These are phyloP conservation scores for Horisme vitalbata DNA, from an alignment of 2,888 invertebrate species.

Conservation along the genomic window DNA sequence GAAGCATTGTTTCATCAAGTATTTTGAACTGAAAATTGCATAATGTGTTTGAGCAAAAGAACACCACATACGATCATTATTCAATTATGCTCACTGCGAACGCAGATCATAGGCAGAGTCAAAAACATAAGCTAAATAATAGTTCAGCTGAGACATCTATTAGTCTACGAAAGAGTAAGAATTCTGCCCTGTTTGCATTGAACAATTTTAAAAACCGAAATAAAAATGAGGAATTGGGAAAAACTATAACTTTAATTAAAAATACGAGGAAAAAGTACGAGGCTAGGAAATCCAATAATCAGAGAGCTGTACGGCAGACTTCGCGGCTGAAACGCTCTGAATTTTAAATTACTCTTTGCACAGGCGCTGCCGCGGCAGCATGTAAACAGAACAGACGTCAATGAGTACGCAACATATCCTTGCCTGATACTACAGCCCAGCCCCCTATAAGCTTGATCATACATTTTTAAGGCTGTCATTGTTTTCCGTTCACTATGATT, in stretches of 20 bases:
- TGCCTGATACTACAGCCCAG: slow-evolving; percentile 6
- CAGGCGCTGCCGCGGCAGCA: slow-evolving; percentile 64
- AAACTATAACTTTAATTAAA: not conserved
- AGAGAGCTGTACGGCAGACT: slow-evolving; percentile 43
- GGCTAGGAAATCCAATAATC: slow-evolving; percentile 57
- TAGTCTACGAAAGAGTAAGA: no score
- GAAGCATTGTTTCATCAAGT: slow-evolving; percentile 25
- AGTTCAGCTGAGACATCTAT: no score
- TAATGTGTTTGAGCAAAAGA: not conserved
- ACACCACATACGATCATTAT: no score
- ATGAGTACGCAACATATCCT: slow-evolving; percentile 20
- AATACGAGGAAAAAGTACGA: not conserved
- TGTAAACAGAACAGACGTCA: slow-evolving; percentile 50
- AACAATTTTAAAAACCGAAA: no score
- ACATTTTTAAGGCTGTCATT: no score
- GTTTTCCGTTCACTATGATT: no score
- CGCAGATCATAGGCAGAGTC: no score
- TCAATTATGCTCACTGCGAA: no score
- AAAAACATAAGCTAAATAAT: no score
- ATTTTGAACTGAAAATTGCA: slow-evolving; percentile 20
- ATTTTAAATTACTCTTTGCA: slow-evolving; percentile 77
- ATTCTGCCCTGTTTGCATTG: no score
- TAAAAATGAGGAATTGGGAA: no score
- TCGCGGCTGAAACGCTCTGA: slow-evolving; percentile 63
- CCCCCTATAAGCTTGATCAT: not conserved